These are phyloP conservation scores for Canis aureus DNA, from an alignment of 2,113 vertebrate genomes.

Conservation along the genomic window DNA sequence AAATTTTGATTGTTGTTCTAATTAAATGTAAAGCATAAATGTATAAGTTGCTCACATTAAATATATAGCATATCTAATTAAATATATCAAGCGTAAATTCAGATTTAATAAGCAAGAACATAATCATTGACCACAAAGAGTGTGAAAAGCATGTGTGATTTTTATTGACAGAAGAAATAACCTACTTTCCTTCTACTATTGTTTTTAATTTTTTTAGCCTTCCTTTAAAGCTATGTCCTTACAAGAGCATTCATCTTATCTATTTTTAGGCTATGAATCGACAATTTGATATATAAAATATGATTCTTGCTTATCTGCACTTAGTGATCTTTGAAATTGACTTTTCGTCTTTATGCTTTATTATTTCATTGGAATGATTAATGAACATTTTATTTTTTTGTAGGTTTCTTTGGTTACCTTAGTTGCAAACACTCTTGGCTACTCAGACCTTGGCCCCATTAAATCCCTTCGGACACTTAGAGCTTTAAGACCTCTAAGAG, in stretches of 20 bases:
- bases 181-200: background rate
- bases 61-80: background rate
- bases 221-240: background rate
- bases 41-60: background rate
- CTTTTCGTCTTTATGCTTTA: background rate
- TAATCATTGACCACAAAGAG: background rate
- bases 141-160: background rate
- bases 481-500: conserved; percentile 97
- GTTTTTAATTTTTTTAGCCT: background rate
- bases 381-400: conserved; percentile 36
- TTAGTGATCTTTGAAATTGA: conserved; percentile 17
- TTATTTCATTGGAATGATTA: conserved; percentile 16
- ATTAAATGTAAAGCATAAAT: background rate
- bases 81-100: background rate
- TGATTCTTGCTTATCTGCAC: background rate
- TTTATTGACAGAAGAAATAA: background rate
- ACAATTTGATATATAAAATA: background rate
- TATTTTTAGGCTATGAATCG: background rate
- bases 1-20: background rate
- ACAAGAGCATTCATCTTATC: background rate
- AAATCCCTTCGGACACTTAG: conserved; percentile 97
- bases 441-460: conserved; percentile 91
- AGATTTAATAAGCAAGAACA: background rate
- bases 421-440: conserved; percentile 90
- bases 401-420: conserved; percentile 98